phyloP scores from a whole-genome alignment of 2,888 invertebrate genomes.

The Mongoloraphidia duomilia region DNA sequence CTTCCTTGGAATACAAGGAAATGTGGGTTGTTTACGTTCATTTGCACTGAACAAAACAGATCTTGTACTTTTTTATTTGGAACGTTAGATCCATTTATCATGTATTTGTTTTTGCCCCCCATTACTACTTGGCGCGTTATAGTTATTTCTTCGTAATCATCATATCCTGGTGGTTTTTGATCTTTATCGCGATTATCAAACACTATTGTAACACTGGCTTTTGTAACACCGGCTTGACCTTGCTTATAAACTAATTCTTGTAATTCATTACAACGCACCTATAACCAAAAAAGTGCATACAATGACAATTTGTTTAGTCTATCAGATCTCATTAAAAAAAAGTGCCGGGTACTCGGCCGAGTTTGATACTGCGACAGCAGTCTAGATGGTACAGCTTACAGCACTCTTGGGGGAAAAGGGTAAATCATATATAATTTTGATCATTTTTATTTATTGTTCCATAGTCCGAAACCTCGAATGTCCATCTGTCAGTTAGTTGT shows the following conservation, averaged over 20 bases:
- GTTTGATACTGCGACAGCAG: too few relatives aligned
- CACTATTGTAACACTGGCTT: conserved; percentile 87
- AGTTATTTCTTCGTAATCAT: conserved; percentile 78
- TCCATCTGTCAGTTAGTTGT: too few relatives aligned
- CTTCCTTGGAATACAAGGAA: conserved; percentile 99
- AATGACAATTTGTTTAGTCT: not conserved
- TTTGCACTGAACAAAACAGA: conserved; percentile 88
- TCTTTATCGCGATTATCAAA: conserved; percentile 80
- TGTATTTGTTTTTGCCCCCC: conserved; percentile 82
- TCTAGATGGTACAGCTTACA: too few relatives aligned
- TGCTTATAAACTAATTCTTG: conserved; percentile 96
- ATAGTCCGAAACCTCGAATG: too few relatives aligned
- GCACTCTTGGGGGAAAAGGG: too few relatives aligned
- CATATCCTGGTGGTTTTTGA: conserved; percentile 83
- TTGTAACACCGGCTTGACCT: conserved; percentile 91
- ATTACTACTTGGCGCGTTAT: conserved; percentile 82
- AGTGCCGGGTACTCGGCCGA: not conserved
- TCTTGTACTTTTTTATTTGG: conserved; percentile 84
- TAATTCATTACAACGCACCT: conserved; percentile 82
- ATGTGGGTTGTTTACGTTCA: conserved; percentile 98
- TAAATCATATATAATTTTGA: too few relatives aligned
- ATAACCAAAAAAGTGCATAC: conserved; percentile 10
- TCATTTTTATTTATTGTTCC: too few relatives aligned
- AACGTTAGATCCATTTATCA: conserved; percentile 85
- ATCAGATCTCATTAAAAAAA: too few relatives aligned